Conservation (phyloP, 2,797 vertebrate species). For the Urocyon cinereoargenteus region DNA sequence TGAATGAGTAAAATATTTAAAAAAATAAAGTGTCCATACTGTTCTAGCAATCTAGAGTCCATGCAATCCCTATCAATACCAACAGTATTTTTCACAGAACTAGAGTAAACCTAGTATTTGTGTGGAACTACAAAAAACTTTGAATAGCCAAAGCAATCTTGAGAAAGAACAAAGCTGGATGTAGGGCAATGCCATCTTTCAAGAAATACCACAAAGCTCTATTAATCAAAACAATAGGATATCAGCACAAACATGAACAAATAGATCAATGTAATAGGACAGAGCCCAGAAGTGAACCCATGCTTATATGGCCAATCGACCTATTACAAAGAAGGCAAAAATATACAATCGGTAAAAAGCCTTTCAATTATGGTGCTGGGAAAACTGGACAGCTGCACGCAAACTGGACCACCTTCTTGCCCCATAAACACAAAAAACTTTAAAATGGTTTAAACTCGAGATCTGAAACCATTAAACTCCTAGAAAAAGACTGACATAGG, state of each 20-base stretch:
- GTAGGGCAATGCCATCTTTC: background rate
- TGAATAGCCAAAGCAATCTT: background rate
- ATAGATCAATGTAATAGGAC: background rate
- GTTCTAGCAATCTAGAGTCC: background rate
- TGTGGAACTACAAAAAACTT: background rate
- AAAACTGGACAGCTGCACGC: background rate
- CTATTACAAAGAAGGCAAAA: background rate
- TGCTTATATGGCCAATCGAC: background rate
- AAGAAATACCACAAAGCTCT: background rate
- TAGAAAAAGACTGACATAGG: background rate
- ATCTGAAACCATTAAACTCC: background rate
- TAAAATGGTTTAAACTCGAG: background rate
- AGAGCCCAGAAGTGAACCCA: background rate
- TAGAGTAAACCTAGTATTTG: background rate
- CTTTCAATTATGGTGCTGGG: background rate
- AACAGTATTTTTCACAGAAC: background rate
- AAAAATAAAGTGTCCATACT: background rate
- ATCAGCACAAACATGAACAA: background rate
- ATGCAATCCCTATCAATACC: background rate
- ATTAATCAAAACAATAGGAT: background rate
- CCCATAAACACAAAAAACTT: background rate
- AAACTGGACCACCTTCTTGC: background rate
- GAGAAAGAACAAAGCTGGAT: background rate
- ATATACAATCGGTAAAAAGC: background rate
- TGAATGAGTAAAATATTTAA: too few species aligned